phyloP scores from a whole-genome alignment of 1,140 invertebrate genomes.

The Tachypleus tridentatus region DNA sequence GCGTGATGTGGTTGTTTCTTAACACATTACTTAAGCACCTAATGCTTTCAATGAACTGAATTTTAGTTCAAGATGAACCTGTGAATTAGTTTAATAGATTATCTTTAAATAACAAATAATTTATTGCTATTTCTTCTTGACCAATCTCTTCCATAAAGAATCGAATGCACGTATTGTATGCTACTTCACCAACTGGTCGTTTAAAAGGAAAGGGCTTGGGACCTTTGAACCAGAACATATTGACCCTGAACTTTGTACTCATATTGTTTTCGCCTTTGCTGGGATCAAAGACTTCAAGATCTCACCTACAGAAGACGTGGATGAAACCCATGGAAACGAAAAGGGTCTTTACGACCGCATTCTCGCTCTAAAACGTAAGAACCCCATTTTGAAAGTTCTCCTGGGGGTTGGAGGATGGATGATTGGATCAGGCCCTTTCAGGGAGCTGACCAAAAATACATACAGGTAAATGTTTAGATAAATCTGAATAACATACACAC shows the following conservation, averaged over 20 bases:
- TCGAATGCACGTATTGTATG: conserved; percentile 54
- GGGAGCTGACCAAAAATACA: conserved; percentile 58
- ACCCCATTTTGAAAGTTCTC: conserved; percentile 78
- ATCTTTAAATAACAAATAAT: background rate
- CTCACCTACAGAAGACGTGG: conserved; percentile 53
- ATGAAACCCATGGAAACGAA: conserved; percentile 41
- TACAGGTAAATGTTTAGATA: conserved; percentile 23
- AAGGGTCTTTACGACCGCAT: conserved; percentile 68
- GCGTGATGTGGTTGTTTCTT: too few relatives aligned
- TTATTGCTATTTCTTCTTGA: background rate
- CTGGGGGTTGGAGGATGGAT: conserved; percentile 91
- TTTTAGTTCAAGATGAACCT: too few relatives aligned
- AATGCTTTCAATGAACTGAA: too few relatives aligned
- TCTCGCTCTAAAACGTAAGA: conserved; percentile 69
- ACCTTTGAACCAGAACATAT: conserved; percentile 79
- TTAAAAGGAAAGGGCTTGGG: conserved; percentile 69
- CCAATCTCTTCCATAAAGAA: background rate
- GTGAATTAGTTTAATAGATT: too few relatives aligned
- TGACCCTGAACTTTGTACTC: conserved; percentile 72
- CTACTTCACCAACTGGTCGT: conserved; percentile 88
- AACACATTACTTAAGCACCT: too few relatives aligned
- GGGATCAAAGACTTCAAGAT: conserved; percentile 60
- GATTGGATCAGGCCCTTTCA: conserved; percentile 83
- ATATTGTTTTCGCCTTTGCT: conserved; percentile 86
- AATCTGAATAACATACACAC: too few relatives aligned